Conservation (phyloP, 64 coral and sea anemone genomes). For the Porites australiensis region DNA sequence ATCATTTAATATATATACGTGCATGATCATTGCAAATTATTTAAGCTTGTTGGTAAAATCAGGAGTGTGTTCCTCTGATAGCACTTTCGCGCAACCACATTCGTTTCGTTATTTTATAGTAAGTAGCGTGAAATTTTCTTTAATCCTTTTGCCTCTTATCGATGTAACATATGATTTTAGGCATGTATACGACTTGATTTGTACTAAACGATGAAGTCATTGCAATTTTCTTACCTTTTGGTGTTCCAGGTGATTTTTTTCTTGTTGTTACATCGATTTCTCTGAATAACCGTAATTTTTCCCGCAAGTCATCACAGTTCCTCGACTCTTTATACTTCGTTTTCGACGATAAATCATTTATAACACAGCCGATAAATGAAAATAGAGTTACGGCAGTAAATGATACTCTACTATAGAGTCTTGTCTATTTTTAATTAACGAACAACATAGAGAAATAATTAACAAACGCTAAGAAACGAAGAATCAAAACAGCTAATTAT, state of each 20-base stretch:
- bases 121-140: neutral
- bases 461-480: neutral
- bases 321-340: neutral
- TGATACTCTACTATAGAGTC: neutral
- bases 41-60: too few relatives aligned
- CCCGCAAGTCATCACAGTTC: neutral
- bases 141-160: neutral
- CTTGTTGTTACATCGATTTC: neutral
- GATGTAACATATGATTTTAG: neutral
- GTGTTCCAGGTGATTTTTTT: neutral
- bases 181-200: neutral
- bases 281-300: neutral
- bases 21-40: too few relatives aligned
- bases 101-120: too few relatives aligned
- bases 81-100: too few relatives aligned
- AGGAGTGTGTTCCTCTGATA: too few relatives aligned
- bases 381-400: neutral
- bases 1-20: too few relatives aligned
- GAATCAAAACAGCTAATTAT: neutral
- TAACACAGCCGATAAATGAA: neutral
- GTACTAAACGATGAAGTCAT: neutral
- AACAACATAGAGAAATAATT: neutral
- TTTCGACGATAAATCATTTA: slow-evolving; percentile 1
- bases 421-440: neutral
- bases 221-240: neutral